Conservation (phyloP, 2,113 vertebrate species). For the Balaeniceps rex region DNA sequence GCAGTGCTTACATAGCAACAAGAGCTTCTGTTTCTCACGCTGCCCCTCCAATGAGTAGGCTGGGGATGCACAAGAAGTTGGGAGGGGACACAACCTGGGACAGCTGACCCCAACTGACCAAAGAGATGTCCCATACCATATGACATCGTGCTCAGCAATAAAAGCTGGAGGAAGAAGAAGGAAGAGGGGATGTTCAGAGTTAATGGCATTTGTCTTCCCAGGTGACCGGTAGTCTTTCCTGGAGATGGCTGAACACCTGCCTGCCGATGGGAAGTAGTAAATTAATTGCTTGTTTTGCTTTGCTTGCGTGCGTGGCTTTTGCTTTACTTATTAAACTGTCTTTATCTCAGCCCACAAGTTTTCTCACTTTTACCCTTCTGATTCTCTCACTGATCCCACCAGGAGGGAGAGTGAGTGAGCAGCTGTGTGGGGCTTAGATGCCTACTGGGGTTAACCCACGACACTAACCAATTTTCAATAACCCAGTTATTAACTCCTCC, state of each 20-base stretch:
- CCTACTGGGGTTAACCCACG: background rate
- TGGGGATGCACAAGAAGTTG: background rate
- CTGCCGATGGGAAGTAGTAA: fast-evolving
- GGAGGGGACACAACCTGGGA: background rate
- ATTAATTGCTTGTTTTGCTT: background rate
- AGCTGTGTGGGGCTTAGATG: background rate
- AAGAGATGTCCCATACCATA: background rate
- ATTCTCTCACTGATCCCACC: background rate
- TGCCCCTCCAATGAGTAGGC: fast-evolving
- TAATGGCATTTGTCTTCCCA: background rate
- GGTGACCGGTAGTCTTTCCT: fast-evolving
- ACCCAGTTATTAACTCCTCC: background rate
- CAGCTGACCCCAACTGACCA: too few species aligned
- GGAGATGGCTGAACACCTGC: background rate
- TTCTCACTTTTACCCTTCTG: background rate
- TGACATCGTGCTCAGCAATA: background rate
- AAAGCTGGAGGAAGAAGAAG: background rate
- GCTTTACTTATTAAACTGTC: background rate
- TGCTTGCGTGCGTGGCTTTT: background rate
- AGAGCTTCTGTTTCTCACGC: background rate
- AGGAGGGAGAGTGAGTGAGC: fast-evolving
- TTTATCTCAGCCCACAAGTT: background rate
- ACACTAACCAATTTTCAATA: background rate
- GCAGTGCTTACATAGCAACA: background rate
- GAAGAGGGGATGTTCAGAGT: background rate